Conservation (phyloP, 2,888 invertebrate genomes). For the Himalopsyche tibetana region DNA sequence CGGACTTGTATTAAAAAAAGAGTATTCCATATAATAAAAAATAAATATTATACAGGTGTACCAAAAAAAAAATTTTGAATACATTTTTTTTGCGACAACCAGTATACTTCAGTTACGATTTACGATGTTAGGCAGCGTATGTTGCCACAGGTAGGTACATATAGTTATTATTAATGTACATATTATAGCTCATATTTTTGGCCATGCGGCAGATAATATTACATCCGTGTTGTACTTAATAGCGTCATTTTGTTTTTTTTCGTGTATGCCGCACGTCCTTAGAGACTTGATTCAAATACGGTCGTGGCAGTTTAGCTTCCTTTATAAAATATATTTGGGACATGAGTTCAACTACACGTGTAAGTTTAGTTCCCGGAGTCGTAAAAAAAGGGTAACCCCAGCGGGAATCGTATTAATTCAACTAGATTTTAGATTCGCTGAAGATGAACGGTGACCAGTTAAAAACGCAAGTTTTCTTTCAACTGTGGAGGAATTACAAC, state of each 20-base stretch:
- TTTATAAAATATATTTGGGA: constrained; percentile 30
- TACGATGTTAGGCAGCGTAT: too few species aligned
- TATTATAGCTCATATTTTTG: too few species aligned
- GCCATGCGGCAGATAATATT: too few species aligned
- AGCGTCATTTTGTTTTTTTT: not conserved
- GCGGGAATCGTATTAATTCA: constrained; percentile 23
- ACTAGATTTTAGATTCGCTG: not conserved
- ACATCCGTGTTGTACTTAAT: too few species aligned
- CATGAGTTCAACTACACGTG: constrained; percentile 7
- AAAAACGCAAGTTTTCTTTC: not conserved
- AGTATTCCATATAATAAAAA: too few species aligned
- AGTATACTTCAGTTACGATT: too few species aligned
- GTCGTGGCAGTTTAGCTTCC: not conserved
- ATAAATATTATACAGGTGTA: too few species aligned
- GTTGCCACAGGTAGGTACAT: too few species aligned
- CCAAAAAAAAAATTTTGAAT: too few species aligned
- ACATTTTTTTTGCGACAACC: too few species aligned
- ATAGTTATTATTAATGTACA: too few species aligned
- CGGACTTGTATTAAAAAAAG: too few species aligned
- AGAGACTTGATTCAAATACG: constrained; percentile 9
- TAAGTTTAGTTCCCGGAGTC: not conserved
- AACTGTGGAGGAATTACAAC: not conserved
- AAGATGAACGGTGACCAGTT: not conserved
- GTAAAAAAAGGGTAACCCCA: constrained; percentile 17
- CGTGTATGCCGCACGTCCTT: not conserved